Evolutionary conservation across 2,888 invertebrate species (phyloP).

Genomic region (Chironomus tentans): DNA sequence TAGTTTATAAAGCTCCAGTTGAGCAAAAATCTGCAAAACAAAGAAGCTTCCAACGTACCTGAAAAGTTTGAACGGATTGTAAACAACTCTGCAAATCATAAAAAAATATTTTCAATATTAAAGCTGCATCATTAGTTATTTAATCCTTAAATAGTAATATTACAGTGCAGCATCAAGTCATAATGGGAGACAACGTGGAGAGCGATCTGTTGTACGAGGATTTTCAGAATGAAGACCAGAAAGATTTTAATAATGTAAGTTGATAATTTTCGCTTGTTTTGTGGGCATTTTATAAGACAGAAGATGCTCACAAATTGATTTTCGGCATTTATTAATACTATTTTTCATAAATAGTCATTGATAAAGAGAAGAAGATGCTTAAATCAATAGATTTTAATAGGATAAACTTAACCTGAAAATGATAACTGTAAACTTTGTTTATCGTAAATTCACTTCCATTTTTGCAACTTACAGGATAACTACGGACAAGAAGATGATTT

Average conservation of each 20-base stretch:
- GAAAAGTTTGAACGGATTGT: too few species aligned
- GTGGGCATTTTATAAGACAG: not conserved
- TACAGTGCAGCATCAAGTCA: not conserved
- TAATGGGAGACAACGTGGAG: constrained; percentile 92
- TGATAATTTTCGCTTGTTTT: not conserved
- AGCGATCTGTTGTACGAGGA: constrained; percentile 91
- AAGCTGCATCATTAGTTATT: too few species aligned
- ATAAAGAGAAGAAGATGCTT: not conserved
- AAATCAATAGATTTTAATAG: not conserved
- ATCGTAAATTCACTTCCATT: constrained; percentile 30
- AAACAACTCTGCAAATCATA: too few species aligned
- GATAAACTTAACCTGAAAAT: not conserved
- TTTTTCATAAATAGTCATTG: not conserved
- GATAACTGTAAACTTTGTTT: constrained; percentile 12
- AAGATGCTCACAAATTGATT: not conserved
- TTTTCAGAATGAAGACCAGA: constrained; percentile 42
- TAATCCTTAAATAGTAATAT: too few species aligned
- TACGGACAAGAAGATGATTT: constrained; percentile 84
- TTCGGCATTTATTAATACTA: not conserved
- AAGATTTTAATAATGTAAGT: constrained; percentile 39
- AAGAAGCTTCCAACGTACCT: too few species aligned
- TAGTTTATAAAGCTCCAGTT: too few species aligned
- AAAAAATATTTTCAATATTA: not conserved
- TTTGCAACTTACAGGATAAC: constrained; percentile 51
- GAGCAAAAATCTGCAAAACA: too few species aligned